Evolutionary conservation across 2,888 invertebrate genomes (phyloP).

Genomic region (Rotaria macrura): DNA sequence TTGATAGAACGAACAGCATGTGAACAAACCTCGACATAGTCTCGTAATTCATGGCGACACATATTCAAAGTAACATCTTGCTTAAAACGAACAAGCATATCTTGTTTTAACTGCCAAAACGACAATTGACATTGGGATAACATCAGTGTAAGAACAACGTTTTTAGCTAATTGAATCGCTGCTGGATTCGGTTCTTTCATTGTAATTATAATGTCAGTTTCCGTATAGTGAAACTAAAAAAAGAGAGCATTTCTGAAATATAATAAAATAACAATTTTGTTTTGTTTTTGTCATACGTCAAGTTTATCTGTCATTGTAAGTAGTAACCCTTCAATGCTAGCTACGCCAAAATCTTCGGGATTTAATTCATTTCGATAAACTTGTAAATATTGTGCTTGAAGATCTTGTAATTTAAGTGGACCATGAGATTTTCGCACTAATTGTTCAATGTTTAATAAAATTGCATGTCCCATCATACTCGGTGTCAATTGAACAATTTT

Average conservation of each 20-base stretch:
- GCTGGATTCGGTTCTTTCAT: background rate
- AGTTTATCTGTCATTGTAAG: constrained; percentile 8
- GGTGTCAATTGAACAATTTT: constrained; percentile 14
- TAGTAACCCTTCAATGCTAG: background rate
- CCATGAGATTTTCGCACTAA: background rate
- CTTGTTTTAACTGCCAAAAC: constrained; percentile 12
- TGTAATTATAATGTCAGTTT: background rate
- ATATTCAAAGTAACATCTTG: background rate
- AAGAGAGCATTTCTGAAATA: background rate
- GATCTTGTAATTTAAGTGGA: background rate
- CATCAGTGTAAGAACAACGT: background rate
- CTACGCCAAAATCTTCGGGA: constrained; percentile 5
- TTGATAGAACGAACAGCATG: background rate
- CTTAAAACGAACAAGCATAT: background rate
- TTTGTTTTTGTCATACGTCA: background rate
- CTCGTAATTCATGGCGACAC: constrained; percentile 13
- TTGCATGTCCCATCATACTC: background rate
- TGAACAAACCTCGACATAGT: background rate
- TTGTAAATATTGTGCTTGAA: constrained; percentile 20
- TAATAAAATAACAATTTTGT: background rate
- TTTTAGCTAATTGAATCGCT: background rate
- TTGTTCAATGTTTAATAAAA: constrained; percentile 14
- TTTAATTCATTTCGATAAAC: constrained; percentile 9
- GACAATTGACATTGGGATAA: constrained; percentile 17
- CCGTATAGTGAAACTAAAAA: constrained; percentile 14